Conservation (phyloP, 2,888 invertebrate genomes). For the Coecobrya sp. region DNA sequence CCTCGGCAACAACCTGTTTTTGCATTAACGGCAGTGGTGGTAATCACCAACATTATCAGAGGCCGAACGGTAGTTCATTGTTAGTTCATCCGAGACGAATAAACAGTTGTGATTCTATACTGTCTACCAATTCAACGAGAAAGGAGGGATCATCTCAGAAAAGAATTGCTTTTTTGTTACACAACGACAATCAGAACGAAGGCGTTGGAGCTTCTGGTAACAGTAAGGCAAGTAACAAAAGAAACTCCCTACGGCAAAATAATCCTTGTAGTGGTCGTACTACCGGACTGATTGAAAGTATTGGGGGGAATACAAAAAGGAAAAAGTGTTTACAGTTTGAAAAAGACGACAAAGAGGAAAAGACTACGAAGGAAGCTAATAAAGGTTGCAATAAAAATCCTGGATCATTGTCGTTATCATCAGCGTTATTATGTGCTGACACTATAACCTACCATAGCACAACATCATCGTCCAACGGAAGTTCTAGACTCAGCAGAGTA, state of each 20-base stretch:
- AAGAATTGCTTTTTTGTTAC: constrained; percentile 52
- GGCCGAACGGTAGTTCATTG: constrained; percentile 8
- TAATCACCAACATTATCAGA: not conserved
- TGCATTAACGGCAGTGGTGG: not conserved
- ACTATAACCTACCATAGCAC: constrained; percentile 8
- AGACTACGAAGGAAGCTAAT: constrained; percentile 49
- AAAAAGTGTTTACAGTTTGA: constrained; percentile 53
- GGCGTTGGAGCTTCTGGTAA: not conserved
- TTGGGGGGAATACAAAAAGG: constrained; percentile 26
- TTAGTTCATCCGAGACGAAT: constrained; percentile 31
- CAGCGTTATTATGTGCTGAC: constrained; percentile 50
- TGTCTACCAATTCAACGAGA: not conserved
- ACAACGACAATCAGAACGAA: constrained; percentile 45
- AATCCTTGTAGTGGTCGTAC: not conserved
- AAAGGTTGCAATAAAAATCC: constrained; percentile 53
- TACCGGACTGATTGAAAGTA: constrained; percentile 28
- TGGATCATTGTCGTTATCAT: constrained; percentile 48
- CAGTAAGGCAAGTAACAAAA: constrained; percentile 34
- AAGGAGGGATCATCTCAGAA: constrained; percentile 24
- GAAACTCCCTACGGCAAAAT: constrained; percentile 50
- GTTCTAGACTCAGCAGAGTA: not conserved
- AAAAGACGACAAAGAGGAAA: constrained; percentile 7
- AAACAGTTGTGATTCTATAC: constrained; percentile 43
- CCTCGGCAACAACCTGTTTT: constrained; percentile 36
- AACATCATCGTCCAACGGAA: not conserved